A percentile compares a stretch with the other conserved stretches of the same genome.
Conservation (phyloP, 2,797 vertebrate species). For the Urosaurus nigricauda region DNA sequence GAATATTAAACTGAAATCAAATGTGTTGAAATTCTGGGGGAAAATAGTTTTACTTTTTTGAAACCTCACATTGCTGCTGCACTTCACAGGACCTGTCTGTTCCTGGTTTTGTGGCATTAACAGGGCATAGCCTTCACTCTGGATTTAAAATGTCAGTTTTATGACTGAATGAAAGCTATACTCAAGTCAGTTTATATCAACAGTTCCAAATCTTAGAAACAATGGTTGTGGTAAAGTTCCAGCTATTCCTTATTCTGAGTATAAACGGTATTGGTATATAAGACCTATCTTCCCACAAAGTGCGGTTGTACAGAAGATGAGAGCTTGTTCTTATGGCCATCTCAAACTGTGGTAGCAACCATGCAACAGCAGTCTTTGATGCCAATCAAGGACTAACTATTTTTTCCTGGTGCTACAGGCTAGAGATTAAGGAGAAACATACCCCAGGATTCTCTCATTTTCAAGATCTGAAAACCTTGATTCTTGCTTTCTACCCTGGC, state of each 20-base stretch:
- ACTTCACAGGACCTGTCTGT: too few species aligned
- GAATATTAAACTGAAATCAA: too few species aligned
- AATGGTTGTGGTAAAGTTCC: background rate
- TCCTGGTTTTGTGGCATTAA: too few species aligned
- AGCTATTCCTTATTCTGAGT: background rate
- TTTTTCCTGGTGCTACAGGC: background rate
- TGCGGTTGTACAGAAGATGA: background rate
- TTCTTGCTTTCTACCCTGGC: too few species aligned
- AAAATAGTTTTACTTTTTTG: too few species aligned
- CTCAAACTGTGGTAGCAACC: background rate
- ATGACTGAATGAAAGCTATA: background rate
- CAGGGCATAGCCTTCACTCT: too few species aligned
- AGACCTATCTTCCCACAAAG: too few species aligned
- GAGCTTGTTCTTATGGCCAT: background rate
- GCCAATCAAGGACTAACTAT: background rate
- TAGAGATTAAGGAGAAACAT: too few species aligned
- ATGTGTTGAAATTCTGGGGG: too few species aligned
- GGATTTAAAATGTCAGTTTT: too few species aligned
- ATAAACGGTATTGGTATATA: background rate
- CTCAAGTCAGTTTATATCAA: background rate
- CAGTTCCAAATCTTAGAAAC: background rate
- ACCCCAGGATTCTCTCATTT: background rate
- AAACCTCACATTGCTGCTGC: too few species aligned
- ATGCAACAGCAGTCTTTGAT: background rate
- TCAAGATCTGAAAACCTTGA: too few species aligned